These are phyloP conservation scores for Rhynchonycteris naso DNA, from an alignment of 2,797 vertebrate species.

Conservation along the genomic window DNA sequence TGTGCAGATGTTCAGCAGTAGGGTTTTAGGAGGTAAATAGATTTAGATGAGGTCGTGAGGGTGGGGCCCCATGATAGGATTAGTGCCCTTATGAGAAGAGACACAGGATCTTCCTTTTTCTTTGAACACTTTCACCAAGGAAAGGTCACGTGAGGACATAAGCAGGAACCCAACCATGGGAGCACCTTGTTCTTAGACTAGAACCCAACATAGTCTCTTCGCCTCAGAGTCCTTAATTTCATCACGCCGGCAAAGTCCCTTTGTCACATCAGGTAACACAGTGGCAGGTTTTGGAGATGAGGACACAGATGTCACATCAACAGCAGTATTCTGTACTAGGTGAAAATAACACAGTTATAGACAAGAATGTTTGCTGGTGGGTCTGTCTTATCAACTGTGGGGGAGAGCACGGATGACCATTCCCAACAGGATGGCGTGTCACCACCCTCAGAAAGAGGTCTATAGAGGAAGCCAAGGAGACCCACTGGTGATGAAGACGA, in stretches of 20 bases:
- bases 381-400: background rate
- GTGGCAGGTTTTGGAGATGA: too few species aligned
- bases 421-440: background rate
- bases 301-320: rapidly evolving
- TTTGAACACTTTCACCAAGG: background rate
- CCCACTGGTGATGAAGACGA: rapidly evolving
- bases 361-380: background rate
- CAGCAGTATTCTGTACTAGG: rapidly evolving
- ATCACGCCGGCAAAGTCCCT: background rate
- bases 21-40: too few species aligned
- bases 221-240: background rate
- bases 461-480: background rate
- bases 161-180: rapidly evolving
- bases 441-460: background rate
- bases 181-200: too few species aligned
- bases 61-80: background rate
- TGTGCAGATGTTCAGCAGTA: background rate
- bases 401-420: background rate
- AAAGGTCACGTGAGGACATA: background rate
- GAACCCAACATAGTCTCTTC: background rate
- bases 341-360: too few species aligned
- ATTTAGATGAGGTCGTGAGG: background rate
- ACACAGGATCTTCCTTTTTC: too few species aligned
- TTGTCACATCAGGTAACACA: background rate
- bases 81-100: background rate